These are phyloP conservation scores for Crypturellus tataupa DNA, from an alignment of 2,797 vertebrate species.

Conservation along the genomic window DNA sequence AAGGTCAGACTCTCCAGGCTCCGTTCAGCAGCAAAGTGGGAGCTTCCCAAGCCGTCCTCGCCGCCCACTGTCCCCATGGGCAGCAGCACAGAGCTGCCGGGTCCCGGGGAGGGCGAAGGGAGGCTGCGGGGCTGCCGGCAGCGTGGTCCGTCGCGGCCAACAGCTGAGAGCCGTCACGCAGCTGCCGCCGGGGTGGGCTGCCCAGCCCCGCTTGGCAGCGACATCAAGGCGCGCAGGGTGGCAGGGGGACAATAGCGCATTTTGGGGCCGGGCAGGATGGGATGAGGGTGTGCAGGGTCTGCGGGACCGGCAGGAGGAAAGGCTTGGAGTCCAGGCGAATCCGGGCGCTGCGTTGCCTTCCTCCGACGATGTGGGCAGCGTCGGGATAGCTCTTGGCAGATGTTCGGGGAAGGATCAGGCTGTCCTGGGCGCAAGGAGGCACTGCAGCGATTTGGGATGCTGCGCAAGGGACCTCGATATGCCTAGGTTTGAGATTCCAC, in stretches of 20 bases:
- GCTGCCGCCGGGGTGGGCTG: background rate
- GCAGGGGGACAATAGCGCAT: background rate
- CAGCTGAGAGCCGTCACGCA: conserved; percentile 35
- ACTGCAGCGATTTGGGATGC: background rate
- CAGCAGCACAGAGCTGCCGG: background rate
- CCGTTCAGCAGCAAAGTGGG: background rate
- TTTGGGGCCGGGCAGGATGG: background rate
- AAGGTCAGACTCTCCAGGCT: background rate
- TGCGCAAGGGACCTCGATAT: background rate
- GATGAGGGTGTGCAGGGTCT: background rate
- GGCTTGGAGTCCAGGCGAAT: background rate
- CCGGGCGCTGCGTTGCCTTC: background rate
- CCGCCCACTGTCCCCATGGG: background rate
- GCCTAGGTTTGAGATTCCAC: background rate
- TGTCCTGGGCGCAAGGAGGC: background rate
- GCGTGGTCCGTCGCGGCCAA: background rate
- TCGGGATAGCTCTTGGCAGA: background rate
- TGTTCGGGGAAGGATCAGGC: background rate
- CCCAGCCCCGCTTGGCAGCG: background rate
- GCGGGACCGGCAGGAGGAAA: accelerated
- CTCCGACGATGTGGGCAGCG: background rate
- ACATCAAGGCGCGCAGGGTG: conserved; percentile 8
- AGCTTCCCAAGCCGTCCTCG: background rate
- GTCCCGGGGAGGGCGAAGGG: accelerated
- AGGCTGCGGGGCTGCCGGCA: background rate